Evolutionary conservation across 2,113 vertebrate genomes (phyloP), one percentile per base, ranked within the genome.

Genomic region (Pangasianodon hypophthalmus): DNA sequence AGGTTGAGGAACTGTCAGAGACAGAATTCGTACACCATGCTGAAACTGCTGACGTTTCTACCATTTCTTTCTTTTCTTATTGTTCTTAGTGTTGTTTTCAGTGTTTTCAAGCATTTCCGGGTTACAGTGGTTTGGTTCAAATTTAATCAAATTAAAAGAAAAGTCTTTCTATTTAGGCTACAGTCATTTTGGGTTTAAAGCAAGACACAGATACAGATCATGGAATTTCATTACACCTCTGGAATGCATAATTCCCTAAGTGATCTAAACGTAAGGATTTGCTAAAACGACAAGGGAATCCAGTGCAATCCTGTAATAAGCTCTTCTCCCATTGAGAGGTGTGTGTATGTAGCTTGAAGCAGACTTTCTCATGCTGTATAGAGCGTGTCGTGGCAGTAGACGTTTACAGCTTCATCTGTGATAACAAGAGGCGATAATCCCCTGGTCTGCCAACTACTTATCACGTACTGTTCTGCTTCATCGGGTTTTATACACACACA

Each of bases 381-480:
- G 82, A 64, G 54, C 2, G 14, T 86, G 84, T 79, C 67, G 84
- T 69, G 24, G 50, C 7, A 60, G 19, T n/a, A 37, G 56, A 80
- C 24, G 37, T 86, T 62, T 44, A 58, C 73, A 86, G 84, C 73
- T 90, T 81, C 52, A 7, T 44, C 19, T 44, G 56, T 60, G 32
- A 84, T 60, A 60, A 60, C 56, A 84, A 84, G 26, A 60, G 26
- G 52, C 2, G 9, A 24, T 84, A 84, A 84, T 37, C 81, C 19
- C n/a, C 19, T 58, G 54, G 81, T n/a, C 81, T 58, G 32, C n/a
- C 19, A 44, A 60, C n/a, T 58, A 56, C 37, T 84, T 83, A 83
- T 58, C 32, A 24, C 58, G 73, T 77, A 77, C 73, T 77, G 44
- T 77, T 44, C 73, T 46, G 41, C 44, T 26, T 77, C 11, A 9